A percentile compares a stretch with the other conserved stretches of the same genome.
phyloP scores from a whole-genome alignment of 2,888 invertebrate species.

The Phorcus lineatus region DNA sequence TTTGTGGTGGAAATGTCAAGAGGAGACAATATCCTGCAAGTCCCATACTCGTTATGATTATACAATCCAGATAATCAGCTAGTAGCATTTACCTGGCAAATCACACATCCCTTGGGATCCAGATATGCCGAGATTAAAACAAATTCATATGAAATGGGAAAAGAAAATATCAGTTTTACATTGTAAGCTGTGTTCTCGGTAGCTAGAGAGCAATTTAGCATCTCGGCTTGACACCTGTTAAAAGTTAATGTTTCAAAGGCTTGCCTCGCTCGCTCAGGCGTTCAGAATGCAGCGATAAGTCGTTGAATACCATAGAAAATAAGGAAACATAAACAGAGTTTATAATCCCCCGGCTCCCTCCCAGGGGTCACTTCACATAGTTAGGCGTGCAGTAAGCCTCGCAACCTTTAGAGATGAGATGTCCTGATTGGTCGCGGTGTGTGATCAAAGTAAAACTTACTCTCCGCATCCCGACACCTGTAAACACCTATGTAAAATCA shows the following conservation, averaged over 20 bases:
- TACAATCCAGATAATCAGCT: not conserved
- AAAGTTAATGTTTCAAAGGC: constrained; percentile 7
- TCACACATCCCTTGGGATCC: not conserved
- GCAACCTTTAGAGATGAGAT: not conserved
- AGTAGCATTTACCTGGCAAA: not conserved
- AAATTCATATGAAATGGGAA: constrained; percentile 14
- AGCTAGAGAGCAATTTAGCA: constrained; percentile 3
- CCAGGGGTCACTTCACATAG: not conserved
- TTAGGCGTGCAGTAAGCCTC: not conserved
- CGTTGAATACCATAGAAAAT: constrained; percentile 17
- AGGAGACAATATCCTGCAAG: too few relatives aligned
- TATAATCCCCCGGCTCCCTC: not conserved
- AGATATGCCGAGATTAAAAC: not conserved
- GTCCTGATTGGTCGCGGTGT: not conserved
- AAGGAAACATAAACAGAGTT: constrained; percentile 19
- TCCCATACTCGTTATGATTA: too few relatives aligned
- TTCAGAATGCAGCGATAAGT: not conserved
- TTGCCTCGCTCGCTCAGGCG: not conserved
- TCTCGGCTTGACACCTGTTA: not conserved
- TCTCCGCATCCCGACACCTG: not conserved
- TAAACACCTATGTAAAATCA: not conserved
- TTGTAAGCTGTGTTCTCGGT: not conserved
- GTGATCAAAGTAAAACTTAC: not conserved
- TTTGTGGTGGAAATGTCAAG: too few relatives aligned
- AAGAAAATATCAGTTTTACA: constrained; percentile 15